Conservation (phyloP, 2,888 invertebrate genomes). For the Elysia crispata region DNA sequence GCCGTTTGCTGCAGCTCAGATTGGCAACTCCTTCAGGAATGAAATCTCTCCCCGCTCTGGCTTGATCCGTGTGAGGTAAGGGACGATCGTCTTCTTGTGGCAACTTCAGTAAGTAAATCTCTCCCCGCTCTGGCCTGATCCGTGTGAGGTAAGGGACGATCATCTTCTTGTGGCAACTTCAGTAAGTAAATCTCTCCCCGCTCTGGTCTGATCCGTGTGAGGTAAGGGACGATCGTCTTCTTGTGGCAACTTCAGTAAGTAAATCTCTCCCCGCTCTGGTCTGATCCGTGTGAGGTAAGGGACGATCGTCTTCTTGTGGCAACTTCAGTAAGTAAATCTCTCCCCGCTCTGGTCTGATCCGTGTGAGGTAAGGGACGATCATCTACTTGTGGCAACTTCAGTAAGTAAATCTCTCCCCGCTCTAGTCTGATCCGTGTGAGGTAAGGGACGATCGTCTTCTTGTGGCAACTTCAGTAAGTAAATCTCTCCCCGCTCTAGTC, state of each 20-base stretch:
- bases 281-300: slow-evolving; percentile 87
- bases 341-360: too few relatives aligned
- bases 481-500: too few relatives aligned
- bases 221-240: slow-evolving; percentile 78
- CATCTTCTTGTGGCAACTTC: slow-evolving; percentile 82
- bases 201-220: slow-evolving; percentile 93
- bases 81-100: too few relatives aligned
- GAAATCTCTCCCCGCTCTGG: slow-evolving; percentile 99
- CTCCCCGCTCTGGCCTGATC: slow-evolving; percentile 95
- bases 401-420: too few relatives aligned
- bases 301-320: too few relatives aligned
- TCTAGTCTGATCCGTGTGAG: too few relatives aligned
- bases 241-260: slow-evolving; percentile 89
- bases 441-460: too few relatives aligned
- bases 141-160: slow-evolving; percentile 83
- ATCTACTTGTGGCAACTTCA: too few relatives aligned
- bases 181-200: slow-evolving; percentile 99
- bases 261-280: slow-evolving; percentile 98
- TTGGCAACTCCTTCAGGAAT: slow-evolving; percentile 98
- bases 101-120: slow-evolving; percentile 98
- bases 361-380: too few relatives aligned
- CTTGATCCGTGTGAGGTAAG: slow-evolving; percentile 87
- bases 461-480: too few relatives aligned
- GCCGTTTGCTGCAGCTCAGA: slow-evolving; percentile 99
- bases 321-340: too few relatives aligned